These are phyloP conservation scores for Sarcophaga caerulescens DNA, from an alignment of 2,888 invertebrate genomes.

Conservation along the genomic window DNA sequence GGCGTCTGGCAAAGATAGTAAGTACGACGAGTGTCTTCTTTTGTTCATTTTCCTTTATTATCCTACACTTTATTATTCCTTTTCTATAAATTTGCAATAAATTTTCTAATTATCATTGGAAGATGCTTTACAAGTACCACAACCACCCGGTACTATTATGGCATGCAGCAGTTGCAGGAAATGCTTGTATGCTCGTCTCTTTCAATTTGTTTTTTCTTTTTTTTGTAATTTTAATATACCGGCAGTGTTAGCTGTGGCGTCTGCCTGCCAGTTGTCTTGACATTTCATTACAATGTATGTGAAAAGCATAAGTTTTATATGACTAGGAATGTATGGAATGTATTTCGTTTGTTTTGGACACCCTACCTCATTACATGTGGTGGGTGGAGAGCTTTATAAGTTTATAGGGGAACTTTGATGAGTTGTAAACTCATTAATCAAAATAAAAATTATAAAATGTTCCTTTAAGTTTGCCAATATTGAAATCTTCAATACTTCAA, in stretches of 20 bases:
- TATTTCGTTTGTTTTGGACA: too few species aligned
- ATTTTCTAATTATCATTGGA: constrained; percentile 26
- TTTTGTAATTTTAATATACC: constrained; percentile 27
- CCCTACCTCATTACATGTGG: too few species aligned
- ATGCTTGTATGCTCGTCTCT: constrained; percentile 11
- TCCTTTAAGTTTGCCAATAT: too few species aligned
- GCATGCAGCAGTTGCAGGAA: constrained; percentile 56
- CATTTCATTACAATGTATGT: constrained; percentile 5
- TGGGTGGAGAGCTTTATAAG: too few species aligned
- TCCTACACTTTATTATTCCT: background rate
- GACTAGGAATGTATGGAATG: background rate
- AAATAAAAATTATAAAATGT: too few species aligned
- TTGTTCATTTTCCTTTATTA: background rate
- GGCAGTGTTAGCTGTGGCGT: background rate
- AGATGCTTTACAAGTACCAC: constrained; percentile 34
- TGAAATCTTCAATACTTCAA: too few species aligned
- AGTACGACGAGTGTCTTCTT: background rate
- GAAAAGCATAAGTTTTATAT: background rate
- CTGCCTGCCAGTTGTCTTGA: constrained; percentile 16
- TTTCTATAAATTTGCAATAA: constrained; percentile 8
- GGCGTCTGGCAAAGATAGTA: background rate
- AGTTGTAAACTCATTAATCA: too few species aligned
- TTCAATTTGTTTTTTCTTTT: background rate
- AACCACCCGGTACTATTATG: constrained; percentile 20
- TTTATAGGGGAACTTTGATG: too few species aligned